These are phyloP conservation scores for Zaprionus lachaisei DNA, from an alignment of 1,140 invertebrate species.

Conservation along the genomic window DNA sequence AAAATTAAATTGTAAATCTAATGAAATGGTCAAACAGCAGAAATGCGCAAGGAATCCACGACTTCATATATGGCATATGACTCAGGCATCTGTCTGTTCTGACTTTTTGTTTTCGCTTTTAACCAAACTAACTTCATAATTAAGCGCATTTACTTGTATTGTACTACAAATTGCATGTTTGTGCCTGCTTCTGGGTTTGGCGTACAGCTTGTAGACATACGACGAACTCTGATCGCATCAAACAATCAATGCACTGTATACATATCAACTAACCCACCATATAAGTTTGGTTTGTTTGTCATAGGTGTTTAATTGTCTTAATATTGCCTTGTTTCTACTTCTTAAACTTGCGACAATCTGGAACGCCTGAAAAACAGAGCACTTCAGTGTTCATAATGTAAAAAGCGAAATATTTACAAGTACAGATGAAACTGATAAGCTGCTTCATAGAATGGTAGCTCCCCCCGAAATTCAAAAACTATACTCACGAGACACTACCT, in stretches of 20 bases:
- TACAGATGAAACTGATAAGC: conserved; percentile 82
- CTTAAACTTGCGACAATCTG: conserved; percentile 53
- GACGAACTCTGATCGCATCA: conserved; percentile 29
- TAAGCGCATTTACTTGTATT: conserved; percentile 61
- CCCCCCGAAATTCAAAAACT: conserved; percentile 45
- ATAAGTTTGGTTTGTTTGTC: conserved; percentile 62
- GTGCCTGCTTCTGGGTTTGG: conserved; percentile 77
- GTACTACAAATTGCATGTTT: conserved; percentile 72
- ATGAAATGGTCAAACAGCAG: conserved; percentile 53
- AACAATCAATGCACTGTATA: conserved; percentile 68
- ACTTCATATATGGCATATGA: conserved; percentile 82
- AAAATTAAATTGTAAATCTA: conserved; percentile 38
- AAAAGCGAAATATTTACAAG: conserved; percentile 77
- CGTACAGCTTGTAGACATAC: conserved; percentile 69
- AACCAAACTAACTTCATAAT: conserved; percentile 37
- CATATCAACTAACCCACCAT: conserved; percentile 67
- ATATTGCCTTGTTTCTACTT: conserved; percentile 78
- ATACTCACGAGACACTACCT: conserved; percentile 83
- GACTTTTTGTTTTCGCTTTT: conserved; percentile 69
- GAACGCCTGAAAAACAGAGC: conserved; percentile 82
- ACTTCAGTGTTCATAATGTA: conserved; percentile 84
- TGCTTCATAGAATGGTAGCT: conserved; percentile 78
- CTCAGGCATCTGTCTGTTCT: conserved; percentile 46
- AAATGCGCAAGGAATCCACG: conserved; percentile 74
- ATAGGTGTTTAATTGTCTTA: conserved; percentile 80